Conservation (phyloP, 1,140 invertebrate genomes). For the Lutraria rhynchaena region DNA sequence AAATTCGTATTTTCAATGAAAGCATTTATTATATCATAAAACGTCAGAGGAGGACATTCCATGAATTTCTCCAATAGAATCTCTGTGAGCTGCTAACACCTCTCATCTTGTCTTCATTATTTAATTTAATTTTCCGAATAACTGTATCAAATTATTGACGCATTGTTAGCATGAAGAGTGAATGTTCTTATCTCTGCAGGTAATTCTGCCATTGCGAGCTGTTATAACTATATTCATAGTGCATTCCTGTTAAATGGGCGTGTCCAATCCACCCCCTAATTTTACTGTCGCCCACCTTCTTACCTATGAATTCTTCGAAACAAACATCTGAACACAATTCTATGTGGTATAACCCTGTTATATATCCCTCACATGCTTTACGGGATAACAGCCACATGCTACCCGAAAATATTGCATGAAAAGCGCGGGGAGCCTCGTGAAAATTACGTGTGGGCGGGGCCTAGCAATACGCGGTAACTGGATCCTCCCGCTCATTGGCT, state of each 20-base stretch:
- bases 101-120: too few species aligned
- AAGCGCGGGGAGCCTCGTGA: slow-evolving; percentile 9
- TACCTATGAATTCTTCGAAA: slow-evolving; percentile 4
- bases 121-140: too few species aligned
- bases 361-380: slow-evolving; percentile 15
- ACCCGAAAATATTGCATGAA: slow-evolving; percentile 1
- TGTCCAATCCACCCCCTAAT: slow-evolving; percentile 4
- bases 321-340: slow-evolving; percentile 8
- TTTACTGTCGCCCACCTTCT: background rate
- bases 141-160: too few species aligned
- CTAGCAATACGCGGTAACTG: slow-evolving; percentile 4
- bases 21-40: too few species aligned
- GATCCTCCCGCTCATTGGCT: slow-evolving; percentile 13
- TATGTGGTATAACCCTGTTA: background rate
- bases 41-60: too few species aligned
- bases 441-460: slow-evolving; percentile 33
- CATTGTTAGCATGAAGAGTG: too few species aligned
- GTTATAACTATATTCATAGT: background rate
- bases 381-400: slow-evolving; percentile 12
- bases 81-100: too few species aligned
- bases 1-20: too few species aligned
- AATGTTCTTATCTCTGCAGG: too few species aligned
- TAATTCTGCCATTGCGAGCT: background rate
- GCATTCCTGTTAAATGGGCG: slow-evolving; percentile 9
- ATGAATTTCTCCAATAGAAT: too few species aligned